Evolutionary conservation across 1,140 invertebrate species (phyloP).

Genomic region (Leptonema lineaticorne): DNA sequence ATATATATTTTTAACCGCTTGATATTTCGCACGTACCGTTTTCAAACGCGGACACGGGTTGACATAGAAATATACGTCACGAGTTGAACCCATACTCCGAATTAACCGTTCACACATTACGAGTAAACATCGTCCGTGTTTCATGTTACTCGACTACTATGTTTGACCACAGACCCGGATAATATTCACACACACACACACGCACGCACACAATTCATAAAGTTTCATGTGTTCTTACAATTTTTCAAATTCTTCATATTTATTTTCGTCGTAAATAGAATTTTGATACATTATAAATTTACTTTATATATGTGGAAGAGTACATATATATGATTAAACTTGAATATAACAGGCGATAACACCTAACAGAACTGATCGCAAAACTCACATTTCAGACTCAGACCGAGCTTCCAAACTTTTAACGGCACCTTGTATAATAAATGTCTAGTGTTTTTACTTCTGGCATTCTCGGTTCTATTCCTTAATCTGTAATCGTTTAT

Average conservation of each 20-base stretch:
- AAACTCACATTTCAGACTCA: too few species aligned
- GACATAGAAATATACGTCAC: not conserved
- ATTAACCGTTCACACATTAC: not conserved
- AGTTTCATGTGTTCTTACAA: too few species aligned
- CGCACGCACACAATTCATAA: too few species aligned
- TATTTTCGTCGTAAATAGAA: too few species aligned
- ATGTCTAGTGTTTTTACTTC: too few species aligned
- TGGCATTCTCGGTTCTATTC: too few species aligned
- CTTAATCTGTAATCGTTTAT: too few species aligned
- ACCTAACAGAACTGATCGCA: not conserved
- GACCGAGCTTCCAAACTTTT: too few species aligned
- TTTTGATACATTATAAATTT: too few species aligned
- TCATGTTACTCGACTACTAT: not conserved
- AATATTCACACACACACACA: too few species aligned
- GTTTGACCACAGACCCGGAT: slow-evolving; percentile 1
- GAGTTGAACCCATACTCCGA: not conserved
- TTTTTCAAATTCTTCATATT: too few species aligned
- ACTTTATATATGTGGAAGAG: not conserved
- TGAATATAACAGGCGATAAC: not conserved
- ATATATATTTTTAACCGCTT: not conserved
- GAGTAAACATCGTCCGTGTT: not conserved
- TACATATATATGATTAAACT: not conserved
- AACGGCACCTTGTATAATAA: too few species aligned
- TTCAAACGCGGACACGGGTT: not conserved
- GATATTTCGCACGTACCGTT: not conserved